phyloP scores from a whole-genome alignment of 35 echinoderm and acorn worm species.

The Lytechinus variegatus region DNA sequence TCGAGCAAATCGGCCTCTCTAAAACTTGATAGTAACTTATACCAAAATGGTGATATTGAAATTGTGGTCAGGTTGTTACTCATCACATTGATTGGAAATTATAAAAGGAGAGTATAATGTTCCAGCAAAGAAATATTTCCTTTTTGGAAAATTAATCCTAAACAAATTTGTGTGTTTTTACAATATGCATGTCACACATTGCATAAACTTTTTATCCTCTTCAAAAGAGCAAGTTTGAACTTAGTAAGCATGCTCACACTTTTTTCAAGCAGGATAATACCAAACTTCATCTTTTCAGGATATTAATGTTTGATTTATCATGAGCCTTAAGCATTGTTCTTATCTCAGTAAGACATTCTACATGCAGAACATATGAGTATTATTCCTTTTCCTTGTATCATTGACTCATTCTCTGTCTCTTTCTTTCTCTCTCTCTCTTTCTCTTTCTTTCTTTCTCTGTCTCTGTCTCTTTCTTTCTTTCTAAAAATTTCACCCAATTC shows the following conservation, averaged over 20 bases:
- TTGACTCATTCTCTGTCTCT: background rate
- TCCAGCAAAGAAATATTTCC: no score
- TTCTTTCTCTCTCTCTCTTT: background rate
- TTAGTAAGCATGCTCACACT: background rate
- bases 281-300: background rate
- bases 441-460: background rate
- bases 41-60: no score
- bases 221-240: background rate
- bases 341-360: background rate
- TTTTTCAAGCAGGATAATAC: background rate
- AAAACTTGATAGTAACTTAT: no score
- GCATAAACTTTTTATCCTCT: background rate
- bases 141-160: no score
- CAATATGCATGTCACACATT: background rate
- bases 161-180: background rate
- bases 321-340: background rate
- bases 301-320: slow-evolving; percentile 14
- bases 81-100: no score
- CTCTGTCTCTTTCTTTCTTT: background rate
- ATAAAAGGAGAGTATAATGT: no score
- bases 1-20: no score
- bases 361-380: background rate
- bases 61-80: no score
- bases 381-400: background rate
- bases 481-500: background rate